Base-by-base conservation (phyloP, 2,888 invertebrate genomes). In the Noctua fimbriata region DNA sequence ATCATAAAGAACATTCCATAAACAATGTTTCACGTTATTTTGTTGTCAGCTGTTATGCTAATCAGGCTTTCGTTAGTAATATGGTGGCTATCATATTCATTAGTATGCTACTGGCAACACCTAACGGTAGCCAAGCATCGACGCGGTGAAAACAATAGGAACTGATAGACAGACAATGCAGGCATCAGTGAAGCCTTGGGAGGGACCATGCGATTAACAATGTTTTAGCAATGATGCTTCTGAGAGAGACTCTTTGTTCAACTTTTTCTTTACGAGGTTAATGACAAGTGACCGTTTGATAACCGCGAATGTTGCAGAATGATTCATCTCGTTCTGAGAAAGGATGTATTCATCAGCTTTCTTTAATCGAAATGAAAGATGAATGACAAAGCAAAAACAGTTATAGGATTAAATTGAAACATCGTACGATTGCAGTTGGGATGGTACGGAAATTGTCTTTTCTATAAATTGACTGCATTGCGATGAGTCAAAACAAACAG, bases 61-160 rank as follows among this genome's bases (percentile, higher is more conserved):
- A 83, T 84, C 58, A 58, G 32, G 78, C 86, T 90, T 89, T 88
- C 89, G 76, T 86, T 75, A 82, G 78, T 63, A 69, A 65, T 84
- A 75, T 44, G 47, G 80, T 12, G 69, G 47, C 73, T 74, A 69
- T 69, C 73, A 63, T 83, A 63, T 55, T 65, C 63, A 93, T 94
- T 91, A 88, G 93, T 93, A 95, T 95, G 92, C 95, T 85, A 77
- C 85, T 71, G 87, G 85, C 79, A 81, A 47, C 82, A 83, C 44
- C 76, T 94, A 95, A 94, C 95, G 94, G 95, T 93, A 89, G 87
- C 78, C 82, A 87, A 83, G 79, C 74, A 74, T 73, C 77, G 88
- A 71, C 79, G 82, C 79, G 89, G 91, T 90, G 92, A 92, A 94
- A 92, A 93, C 92, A 93, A 93, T 92, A 87, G 87, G 78, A 84